Percentiles rank a stretch among this genome's conserved stretches.
Conservation (phyloP, 2,113 vertebrate genomes). For the Baryphthengus martii region DNA sequence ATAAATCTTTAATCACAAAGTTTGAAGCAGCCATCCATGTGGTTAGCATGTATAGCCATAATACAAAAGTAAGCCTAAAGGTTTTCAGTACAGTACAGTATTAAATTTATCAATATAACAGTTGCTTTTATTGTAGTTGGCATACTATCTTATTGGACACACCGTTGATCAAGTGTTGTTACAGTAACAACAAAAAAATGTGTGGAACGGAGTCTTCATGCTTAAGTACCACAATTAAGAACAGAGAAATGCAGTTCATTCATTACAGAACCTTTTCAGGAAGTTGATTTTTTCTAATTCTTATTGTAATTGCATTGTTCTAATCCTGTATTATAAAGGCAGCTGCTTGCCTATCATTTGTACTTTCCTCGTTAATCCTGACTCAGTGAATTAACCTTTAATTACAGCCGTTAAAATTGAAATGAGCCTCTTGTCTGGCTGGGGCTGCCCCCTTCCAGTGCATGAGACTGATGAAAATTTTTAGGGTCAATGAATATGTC, state of each 20-base stretch:
- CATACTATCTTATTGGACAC: constrained; percentile 15
- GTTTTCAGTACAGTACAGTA: background rate
- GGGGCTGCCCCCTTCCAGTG: constrained; percentile 78
- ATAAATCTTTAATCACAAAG: background rate
- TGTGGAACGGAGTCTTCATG: background rate
- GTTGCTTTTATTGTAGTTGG: background rate
- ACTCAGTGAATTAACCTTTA: constrained; percentile 98
- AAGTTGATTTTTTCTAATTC: constrained; percentile 83
- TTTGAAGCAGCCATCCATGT: background rate
- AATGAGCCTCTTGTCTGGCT: constrained; percentile 85
- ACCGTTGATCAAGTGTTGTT: constrained; percentile 21
- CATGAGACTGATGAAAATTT: constrained; percentile 86
- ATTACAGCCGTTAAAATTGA: constrained; percentile 93
- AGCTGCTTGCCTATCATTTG: constrained; percentile 94
- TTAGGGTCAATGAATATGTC: constrained; percentile 93
- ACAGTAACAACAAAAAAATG: background rate
- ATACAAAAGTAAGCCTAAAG: background rate
- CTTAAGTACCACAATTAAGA: constrained; percentile 67
- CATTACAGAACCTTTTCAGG: constrained; percentile 71
- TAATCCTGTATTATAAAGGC: constrained; percentile 91
- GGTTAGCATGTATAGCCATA: background rate
- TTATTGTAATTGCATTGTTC: constrained; percentile 91
- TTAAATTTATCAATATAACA: constrained; percentile 2
- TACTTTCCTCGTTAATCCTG: constrained; percentile 95
- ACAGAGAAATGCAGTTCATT: constrained; percentile 62